phyloP scores from a whole-genome alignment of 2,113 vertebrate genomes.

The Periophthalmus modestus region DNA sequence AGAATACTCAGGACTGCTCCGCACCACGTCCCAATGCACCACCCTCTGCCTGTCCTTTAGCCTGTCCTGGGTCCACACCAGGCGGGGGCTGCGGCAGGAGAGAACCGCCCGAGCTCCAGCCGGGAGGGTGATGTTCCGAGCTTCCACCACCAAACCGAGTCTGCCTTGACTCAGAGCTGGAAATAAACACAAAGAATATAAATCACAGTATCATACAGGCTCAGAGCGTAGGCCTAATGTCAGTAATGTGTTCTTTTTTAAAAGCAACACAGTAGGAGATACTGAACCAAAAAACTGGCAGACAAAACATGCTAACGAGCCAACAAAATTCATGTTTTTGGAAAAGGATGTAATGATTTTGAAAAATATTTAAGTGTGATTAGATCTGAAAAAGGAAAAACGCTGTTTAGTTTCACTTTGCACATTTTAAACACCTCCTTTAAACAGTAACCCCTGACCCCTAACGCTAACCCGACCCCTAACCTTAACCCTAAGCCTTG shows the following conservation, averaged over 20 bases:
- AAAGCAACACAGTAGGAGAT: no score
- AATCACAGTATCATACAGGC: background rate
- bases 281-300: no score
- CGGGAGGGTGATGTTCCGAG: slow-evolving; percentile 78
- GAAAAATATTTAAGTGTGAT: background rate
- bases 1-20: slow-evolving; percentile 71
- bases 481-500: no score
- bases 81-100: slow-evolving; percentile 87
- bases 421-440: no score
- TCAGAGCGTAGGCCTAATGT: background rate
- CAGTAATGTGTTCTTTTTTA: no score
- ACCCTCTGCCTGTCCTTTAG: slow-evolving; percentile 92
- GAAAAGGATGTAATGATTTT: background rate
- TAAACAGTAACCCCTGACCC: no score
- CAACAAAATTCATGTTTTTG: no score
- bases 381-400: no score
- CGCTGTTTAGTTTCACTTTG: no score
- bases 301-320: no score
- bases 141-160: slow-evolving; percentile 79
- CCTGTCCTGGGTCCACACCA: slow-evolving; percentile 90
- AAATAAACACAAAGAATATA: background rate
- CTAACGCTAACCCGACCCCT: no score
- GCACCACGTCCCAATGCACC: slow-evolving; percentile 91
- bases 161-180: slow-evolving; percentile 70
- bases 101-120: slow-evolving; percentile 78